Percentiles rank a stretch among this genome's conserved stretches.
These are phyloP conservation scores for Nesometra sesokonis DNA, from an alignment of 35 echinoderm and acorn worm species.

Conservation along the genomic window DNA sequence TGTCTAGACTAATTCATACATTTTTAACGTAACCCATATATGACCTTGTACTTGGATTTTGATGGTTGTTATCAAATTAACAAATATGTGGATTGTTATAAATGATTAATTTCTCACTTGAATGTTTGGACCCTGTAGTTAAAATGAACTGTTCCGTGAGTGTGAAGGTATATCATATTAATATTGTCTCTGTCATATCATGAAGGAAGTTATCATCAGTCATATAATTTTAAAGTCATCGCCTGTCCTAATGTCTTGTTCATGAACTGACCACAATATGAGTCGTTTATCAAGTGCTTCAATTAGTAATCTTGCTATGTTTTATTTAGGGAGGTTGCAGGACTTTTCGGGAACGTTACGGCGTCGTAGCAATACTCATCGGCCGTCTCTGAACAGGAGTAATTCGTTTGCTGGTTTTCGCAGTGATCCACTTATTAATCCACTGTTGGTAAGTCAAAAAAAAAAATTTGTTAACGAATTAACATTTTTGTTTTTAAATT, in stretches of 20 bases:
- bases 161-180: not conserved
- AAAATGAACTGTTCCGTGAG: not conserved
- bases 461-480: not conserved
- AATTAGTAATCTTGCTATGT: not conserved
- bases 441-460: not conserved
- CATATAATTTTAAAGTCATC: too few relatives aligned
- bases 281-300: not conserved
- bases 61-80: not conserved
- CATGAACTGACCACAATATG: not conserved
- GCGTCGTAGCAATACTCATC: not conserved
- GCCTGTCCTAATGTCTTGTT: not conserved
- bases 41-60: not conserved
- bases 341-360: not conserved
- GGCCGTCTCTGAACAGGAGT: not conserved
- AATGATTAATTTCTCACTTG: not conserved
- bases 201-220: too few relatives aligned
- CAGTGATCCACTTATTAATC: not conserved
- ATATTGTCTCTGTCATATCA: not conserved
- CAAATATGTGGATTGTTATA: not conserved
- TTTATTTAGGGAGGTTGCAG: not conserved
- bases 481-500: too few relatives aligned
- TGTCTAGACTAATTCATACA: not conserved
- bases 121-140: not conserved
- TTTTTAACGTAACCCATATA: not conserved
- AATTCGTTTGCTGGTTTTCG: not conserved